phyloP scores from a whole-genome alignment of 2,888 invertebrate genomes.

The Epinotia demarniana region DNA sequence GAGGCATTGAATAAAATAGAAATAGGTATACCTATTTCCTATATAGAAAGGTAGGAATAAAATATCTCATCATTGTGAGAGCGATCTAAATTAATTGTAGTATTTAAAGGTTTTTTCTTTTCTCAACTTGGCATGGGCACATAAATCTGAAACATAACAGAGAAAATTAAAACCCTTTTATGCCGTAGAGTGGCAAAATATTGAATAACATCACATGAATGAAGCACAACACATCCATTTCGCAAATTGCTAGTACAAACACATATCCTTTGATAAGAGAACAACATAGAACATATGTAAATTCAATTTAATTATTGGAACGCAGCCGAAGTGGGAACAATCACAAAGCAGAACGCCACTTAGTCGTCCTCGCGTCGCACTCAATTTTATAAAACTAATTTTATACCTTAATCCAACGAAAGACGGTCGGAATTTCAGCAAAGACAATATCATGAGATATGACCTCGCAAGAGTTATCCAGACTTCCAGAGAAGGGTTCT shows the following conservation, averaged over 20 bases:
- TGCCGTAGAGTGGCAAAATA: background rate
- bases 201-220: constrained; percentile 19
- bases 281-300: constrained; percentile 54
- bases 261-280: constrained; percentile 36
- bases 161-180: background rate
- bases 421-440: constrained; percentile 1
- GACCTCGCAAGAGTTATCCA: constrained; percentile 18
- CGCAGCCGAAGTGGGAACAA: constrained; percentile 61
- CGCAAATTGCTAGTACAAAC: constrained; percentile 12
- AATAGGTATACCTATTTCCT: too few species aligned
- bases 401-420: background rate
- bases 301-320: constrained; percentile 55
- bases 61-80: too few species aligned
- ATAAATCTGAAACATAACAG: constrained; percentile 6
- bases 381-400: background rate
- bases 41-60: too few species aligned
- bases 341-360: constrained; percentile 53
- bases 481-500: constrained; percentile 49
- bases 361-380: background rate
- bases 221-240: constrained; percentile 23
- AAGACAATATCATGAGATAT: background rate
- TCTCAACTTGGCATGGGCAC: background rate
- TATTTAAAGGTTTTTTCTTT: background rate
- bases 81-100: too few species aligned
- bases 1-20: too few species aligned